phyloP scores from a whole-genome alignment of 2,888 invertebrate species.

The Smittia aterrima region DNA sequence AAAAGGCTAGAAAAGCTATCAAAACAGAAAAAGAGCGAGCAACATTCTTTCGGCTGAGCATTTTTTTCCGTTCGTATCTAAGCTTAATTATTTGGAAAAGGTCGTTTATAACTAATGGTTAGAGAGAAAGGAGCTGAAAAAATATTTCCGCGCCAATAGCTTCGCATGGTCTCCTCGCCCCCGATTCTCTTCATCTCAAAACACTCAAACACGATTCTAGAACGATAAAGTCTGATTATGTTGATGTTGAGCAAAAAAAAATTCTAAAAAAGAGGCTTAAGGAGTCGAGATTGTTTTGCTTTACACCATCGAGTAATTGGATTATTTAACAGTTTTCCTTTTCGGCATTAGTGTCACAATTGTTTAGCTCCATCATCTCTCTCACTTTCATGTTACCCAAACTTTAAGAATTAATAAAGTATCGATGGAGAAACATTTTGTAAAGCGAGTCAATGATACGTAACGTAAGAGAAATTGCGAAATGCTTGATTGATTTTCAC shows the following conservation, averaged over 20 bases:
- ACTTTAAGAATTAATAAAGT: background rate
- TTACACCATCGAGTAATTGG: slow-evolving; percentile 12
- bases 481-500: slow-evolving; percentile 31
- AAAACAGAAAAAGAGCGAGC: background rate
- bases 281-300: background rate
- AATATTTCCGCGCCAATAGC: slow-evolving; percentile 7
- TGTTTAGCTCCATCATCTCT: background rate
- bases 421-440: background rate
- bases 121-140: background rate
- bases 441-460: slow-evolving; percentile 30
- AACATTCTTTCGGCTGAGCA: background rate
- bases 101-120: slow-evolving; percentile 14
- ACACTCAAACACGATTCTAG: background rate
- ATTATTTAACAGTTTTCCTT: slow-evolving; percentile 10
- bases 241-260: background rate
- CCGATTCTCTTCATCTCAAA: background rate
- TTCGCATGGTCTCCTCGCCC: background rate
- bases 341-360: slow-evolving; percentile 21
- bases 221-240: slow-evolving; percentile 29
- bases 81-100: slow-evolving; percentile 39
- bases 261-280: background rate
- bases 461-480: background rate
- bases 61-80: background rate
- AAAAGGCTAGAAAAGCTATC: background rate
- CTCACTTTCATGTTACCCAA: background rate